Base-by-base conservation (phyloP, 2,888 invertebrate species). In the Ptychoptera albimana region DNA sequence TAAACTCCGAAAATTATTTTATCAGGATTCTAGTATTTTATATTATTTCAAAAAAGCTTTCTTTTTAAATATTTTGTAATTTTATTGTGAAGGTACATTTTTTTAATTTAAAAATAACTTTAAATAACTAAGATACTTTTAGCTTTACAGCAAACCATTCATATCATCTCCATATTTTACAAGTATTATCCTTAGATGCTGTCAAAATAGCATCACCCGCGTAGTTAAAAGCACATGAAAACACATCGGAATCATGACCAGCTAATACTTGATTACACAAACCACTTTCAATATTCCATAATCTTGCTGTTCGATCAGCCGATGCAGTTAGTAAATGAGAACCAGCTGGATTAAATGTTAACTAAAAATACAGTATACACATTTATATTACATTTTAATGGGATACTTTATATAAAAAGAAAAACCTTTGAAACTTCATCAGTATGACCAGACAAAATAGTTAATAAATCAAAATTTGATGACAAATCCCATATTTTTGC, bases 151-250 rank as follows among this genome's bases (percentile, higher is more conserved):
- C 12, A 42, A 30, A 42, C 42, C 42, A 42, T 12, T 42, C 35
- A 12, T 42, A 42, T 79, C 78, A 79, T 60, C 77, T 76, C 85
- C 86, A 86, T 52, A 86, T 75, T 43, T 79, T 69, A 60, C 83
- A 84, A 10, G 79, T 80, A 65, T 83, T 84, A 60, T 86, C 87
- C 62, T 85, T 85, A 53, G 82, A 82, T 1, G 83, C 85, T 13
- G 87, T 87, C 51, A 86, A 67, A 52, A 87, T 75, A 6, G 78
- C 77, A 55, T 83, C 81, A 1, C 84, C 86, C 1, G 75, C 70
- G 60, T 86, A 85, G 32, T 81, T 85, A 60, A 78, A 86, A 2
- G 79, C 79, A 54, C 82, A 82, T n/a, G 82, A 82, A 63, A 86
- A 85, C 37, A 87, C 81, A 59, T 86, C 85, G 8, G 80, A 79